phyloP scores from a whole-genome alignment of 2,113 vertebrate species.

The Mustela nigripes region DNA sequence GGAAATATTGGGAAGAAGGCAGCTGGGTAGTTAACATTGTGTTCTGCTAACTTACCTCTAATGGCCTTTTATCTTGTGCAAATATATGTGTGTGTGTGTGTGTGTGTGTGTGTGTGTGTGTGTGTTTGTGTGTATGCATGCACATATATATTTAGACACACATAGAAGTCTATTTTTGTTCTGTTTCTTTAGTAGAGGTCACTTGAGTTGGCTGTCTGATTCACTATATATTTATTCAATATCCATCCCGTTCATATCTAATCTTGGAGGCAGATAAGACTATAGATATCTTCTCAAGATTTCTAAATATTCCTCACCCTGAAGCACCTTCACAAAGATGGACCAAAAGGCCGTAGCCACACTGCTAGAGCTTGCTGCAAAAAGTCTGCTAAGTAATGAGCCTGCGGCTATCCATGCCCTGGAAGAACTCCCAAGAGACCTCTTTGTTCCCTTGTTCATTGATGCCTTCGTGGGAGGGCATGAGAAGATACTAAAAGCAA shows the following conservation, averaged over 20 bases:
- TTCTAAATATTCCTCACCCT: background rate
- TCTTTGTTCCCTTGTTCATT: conserved; percentile 53
- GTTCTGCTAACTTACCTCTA: background rate
- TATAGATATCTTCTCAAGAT: background rate
- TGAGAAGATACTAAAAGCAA: conserved; percentile 1
- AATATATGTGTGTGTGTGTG: background rate
- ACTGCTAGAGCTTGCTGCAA: conserved; percentile 38
- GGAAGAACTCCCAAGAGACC: background rate
- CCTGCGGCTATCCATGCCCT: background rate
- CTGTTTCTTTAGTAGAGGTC: background rate
- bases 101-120: no score
- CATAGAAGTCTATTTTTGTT: background rate
- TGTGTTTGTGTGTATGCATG: background rate
- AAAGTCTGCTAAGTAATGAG: conserved; percentile 25
- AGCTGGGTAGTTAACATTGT: background rate
- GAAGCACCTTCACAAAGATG: conserved; percentile 50
- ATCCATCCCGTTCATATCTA: background rate
- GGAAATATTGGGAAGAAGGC: background rate
- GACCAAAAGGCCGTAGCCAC: background rate
- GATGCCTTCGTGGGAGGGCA: conserved; percentile 26
- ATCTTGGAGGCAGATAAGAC: background rate
- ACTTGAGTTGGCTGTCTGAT: background rate
- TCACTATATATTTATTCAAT: background rate
- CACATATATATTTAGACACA: background rate
- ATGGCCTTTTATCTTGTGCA: background rate